These are phyloP conservation scores for Promerops cafer DNA, from an alignment of 2,113 vertebrate species.

Conservation along the genomic window DNA sequence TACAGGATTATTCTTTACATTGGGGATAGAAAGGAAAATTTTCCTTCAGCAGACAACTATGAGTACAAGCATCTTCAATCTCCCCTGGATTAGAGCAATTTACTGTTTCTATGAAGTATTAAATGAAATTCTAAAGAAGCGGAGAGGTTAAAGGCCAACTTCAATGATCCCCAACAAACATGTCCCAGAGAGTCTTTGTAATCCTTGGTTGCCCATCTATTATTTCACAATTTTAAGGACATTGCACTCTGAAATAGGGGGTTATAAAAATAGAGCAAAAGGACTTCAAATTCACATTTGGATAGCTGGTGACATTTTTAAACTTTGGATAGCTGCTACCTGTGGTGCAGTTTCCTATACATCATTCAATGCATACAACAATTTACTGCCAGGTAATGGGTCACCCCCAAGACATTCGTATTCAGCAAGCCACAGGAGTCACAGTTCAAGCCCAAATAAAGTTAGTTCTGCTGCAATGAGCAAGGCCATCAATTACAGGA, in stretches of 20 bases:
- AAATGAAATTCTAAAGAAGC: conserved; percentile 36
- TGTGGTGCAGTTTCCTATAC: neutral
- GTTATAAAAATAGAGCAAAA: neutral
- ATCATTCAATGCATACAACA: neutral
- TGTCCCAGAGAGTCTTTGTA: neutral
- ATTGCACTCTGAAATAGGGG: neutral
- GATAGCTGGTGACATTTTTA: neutral
- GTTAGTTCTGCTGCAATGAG: neutral
- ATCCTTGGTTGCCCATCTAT: neutral
- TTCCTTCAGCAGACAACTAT: neutral
- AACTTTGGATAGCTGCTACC: neutral
- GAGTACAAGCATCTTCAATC: neutral
- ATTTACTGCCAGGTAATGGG: neutral
- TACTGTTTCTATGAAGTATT: conserved; percentile 12
- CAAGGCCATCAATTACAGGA: neutral
- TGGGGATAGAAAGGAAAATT: neutral
- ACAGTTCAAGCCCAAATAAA: neutral
- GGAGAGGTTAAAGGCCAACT: conserved; percentile 23
- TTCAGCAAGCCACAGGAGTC: neutral
- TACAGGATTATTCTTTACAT: neutral
- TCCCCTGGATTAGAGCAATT: neutral
- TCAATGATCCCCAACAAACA: neutral
- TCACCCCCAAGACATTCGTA: neutral
- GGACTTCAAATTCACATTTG: neutral
- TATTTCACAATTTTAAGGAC: conserved; percentile 7